Evolutionary conservation across 2,888 invertebrate genomes (phyloP), one percentile per base, ranked within the genome.

Genomic region (Achlya flavicornis): DNA sequence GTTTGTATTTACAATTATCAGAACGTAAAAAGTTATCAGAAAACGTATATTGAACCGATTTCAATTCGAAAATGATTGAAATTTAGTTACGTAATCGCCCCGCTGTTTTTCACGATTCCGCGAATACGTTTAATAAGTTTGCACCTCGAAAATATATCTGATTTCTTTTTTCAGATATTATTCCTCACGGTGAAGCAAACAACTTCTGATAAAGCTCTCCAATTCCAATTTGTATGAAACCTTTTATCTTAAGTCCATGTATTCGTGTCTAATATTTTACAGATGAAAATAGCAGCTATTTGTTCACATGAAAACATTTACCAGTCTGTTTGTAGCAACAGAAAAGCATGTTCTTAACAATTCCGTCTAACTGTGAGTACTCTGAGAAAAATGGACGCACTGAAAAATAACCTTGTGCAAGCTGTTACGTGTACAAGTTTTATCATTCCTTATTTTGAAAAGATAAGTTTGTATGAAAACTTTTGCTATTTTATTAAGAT

Each of bases 391-490:
- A 81, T 81, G 70, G 46, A 65, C 61, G 58, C 43, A 69, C 69
- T 73, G 75, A 73, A 77, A 79, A 75, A 75, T 79, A 79, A 72
- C 68, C 63, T 69, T 74, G 64, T 73, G 60, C 41, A 26, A 41
- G 11, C 38, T 14, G 19, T 60, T 72, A 70, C 70, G 67, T 62
- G 68, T 63, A 68, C 67, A 68, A 70, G 61, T 72, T 75, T 69
- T 79, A 77, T 79, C 79, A 78, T 79, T 75, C 76, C 76, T 74
- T 69, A 62, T 70, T 71, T 68, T 62, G 62, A 62, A 71, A 70
- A 68, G 68, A 71, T 70, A 74, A 68, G 69, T 72, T 65, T 69
- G 69, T 71, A 65, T 26, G n/a, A n/a, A 46, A 60, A 60, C 60
- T 60, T 60, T 41, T 19, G 6, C 19, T 11, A 60, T 43, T 58